Evolutionary conservation across 2,888 invertebrate genomes (phyloP).

Genomic region (Brachyptera risi): DNA sequence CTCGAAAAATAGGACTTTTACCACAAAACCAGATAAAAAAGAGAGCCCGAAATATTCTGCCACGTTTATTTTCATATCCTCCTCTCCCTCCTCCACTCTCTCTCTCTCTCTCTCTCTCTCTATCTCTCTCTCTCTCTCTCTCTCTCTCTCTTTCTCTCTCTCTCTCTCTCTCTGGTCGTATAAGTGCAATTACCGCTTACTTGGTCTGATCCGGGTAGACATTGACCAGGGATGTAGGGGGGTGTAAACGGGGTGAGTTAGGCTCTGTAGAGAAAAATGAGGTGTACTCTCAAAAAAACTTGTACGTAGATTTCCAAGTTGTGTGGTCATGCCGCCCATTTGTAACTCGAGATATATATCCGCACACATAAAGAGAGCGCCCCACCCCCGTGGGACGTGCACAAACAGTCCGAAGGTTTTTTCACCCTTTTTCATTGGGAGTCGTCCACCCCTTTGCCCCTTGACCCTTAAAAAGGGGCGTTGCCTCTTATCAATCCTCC

Average conservation of each 20-base stretch:
- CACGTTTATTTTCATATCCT: constrained; percentile 31
- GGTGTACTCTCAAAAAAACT: constrained; percentile 2
- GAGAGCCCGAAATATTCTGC: constrained; percentile 31
- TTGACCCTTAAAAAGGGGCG: constrained; percentile 21
- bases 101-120: constrained; percentile 30
- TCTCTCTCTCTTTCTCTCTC: constrained; percentile 28
- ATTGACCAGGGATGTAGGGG: not conserved
- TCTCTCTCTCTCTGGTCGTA: constrained; percentile 22
- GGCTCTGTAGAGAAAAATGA: constrained; percentile 5
- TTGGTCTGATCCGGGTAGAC: constrained; percentile 24
- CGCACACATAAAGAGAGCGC: too few relatives aligned
- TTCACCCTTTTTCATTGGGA: constrained; percentile 31
- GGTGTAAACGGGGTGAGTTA: constrained; percentile 3
- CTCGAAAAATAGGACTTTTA: constrained; percentile 31
- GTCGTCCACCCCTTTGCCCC: constrained; percentile 20
- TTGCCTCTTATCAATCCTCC: constrained; percentile 27
- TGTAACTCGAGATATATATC: constrained; percentile 15
- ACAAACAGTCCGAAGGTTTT: constrained; percentile 18
- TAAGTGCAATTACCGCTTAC: constrained; percentile 32
- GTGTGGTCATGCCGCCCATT: constrained; percentile 20
- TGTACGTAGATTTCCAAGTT: constrained; percentile 2
- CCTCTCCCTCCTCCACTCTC: constrained; percentile 14
- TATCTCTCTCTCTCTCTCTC: constrained; percentile 14
- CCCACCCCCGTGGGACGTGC: constrained; percentile 28
- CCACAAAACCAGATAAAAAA: constrained; percentile 33